Base-by-base conservation (phyloP, 2,888 invertebrate genomes). In the Drosophila sordidula region DNA sequence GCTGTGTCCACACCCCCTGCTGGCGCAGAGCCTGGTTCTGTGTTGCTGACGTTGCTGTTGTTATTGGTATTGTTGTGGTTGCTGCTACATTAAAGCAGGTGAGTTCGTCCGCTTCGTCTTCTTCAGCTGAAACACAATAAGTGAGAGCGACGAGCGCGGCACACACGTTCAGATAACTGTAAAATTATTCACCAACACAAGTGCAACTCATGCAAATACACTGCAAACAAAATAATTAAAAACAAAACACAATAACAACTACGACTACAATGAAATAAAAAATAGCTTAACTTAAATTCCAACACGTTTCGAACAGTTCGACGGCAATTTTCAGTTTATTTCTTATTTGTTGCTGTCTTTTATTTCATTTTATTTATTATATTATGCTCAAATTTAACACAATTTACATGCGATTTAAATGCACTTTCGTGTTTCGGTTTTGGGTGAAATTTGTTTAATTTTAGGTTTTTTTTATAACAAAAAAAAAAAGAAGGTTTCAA, bases 161-260 rank as follows among this genome's bases (percentile, higher is more conserved):
- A 49, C 80, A 77, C 70, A 78, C 85, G 82, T 81, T 75, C 64
- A 55, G 55, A 75, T 65, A 87, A 73, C 82, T 62, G 86, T 75
- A 81, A 84, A 78, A 62, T 80, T 83, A 70, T 68, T 62, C 70
- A 80, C 85, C 49, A 69, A 84, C 56, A 80, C 80, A 71, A 64
- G 41, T 78, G 79, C 85, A 87, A 47, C 65, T 62, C 81, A 82
- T 82, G 83, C 86, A 85, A 86, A 83, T 79, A 82, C 84, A 76
- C 75, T 70, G 78, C 78, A 69, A 78, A 78, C 75, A 74, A 78
- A 67, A 45, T 52, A 46, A 69, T 45, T 51, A 59, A 22, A 38
- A 14, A 42, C 14, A 32, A 32, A 52, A 34, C 32, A 54, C 11
- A 59, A 41, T 25, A 56, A 32, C 14, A 51, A 39, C 18, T 46